Evolutionary conservation across 1,140 invertebrate genomes (phyloP).

Genomic region (Phymorhynchus buccinoides): DNA sequence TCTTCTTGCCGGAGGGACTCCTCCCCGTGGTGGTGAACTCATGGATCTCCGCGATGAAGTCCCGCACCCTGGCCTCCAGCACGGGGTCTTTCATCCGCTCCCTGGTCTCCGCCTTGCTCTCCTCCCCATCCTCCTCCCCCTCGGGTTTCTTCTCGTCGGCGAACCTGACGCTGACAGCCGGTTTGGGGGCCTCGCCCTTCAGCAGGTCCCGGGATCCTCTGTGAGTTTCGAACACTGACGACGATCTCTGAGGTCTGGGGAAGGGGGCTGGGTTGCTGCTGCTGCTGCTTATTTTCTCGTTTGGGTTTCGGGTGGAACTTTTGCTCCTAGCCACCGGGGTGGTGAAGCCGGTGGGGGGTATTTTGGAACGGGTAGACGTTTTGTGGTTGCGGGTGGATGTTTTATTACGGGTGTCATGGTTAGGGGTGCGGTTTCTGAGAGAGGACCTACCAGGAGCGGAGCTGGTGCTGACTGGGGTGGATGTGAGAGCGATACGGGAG

Average conservation of each 20-base stretch:
- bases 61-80: constrained; percentile 24
- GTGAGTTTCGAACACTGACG: neutral
- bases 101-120: neutral
- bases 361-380: neutral
- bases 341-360: neutral
- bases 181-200: neutral
- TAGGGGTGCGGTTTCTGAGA: neutral
- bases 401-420: neutral
- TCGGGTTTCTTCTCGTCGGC: neutral
- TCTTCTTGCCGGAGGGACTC: neutral
- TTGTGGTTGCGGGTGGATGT: neutral
- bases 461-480: neutral
- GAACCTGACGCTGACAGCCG: neutral
- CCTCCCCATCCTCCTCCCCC: neutral
- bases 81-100: neutral
- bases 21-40: constrained; percentile 29
- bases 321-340: neutral
- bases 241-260: neutral
- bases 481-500: neutral
- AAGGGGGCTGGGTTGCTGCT: neutral
- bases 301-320: neutral
- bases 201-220: neutral
- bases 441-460: neutral
- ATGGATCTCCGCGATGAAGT: constrained; percentile 35
- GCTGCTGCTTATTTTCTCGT: neutral